Evolutionary conservation across 2,888 invertebrate genomes (phyloP).

Genomic region (Torymus texanus): DNA sequence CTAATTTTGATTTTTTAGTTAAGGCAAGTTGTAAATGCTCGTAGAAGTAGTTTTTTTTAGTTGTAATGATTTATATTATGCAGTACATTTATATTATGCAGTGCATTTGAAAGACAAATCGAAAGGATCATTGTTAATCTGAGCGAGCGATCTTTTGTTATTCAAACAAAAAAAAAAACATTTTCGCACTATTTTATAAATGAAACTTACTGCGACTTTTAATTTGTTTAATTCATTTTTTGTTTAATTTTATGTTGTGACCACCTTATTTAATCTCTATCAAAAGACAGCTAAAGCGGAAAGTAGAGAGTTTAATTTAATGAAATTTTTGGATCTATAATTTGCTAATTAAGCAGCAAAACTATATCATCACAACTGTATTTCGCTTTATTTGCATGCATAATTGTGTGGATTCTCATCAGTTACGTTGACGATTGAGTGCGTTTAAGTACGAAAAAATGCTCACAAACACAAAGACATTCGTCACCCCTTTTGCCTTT

Average conservation of each 20-base stretch:
- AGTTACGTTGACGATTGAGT: slow-evolving; percentile 16
- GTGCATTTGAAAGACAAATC: slow-evolving; percentile 26
- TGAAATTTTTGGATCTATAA: too few species aligned
- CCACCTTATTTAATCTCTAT: too few species aligned
- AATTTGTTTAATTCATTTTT: too few species aligned
- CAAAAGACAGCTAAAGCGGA: too few species aligned
- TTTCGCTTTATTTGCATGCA: not conserved
- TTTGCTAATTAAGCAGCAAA: too few species aligned
- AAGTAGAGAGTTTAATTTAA: too few species aligned
- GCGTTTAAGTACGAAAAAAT: slow-evolving; percentile 10
- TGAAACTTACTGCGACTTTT: too few species aligned
- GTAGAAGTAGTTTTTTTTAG: slow-evolving; percentile 3
- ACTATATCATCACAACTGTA: not conserved
- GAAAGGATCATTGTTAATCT: slow-evolving; percentile 18
- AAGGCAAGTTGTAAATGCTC: slow-evolving; percentile 27
- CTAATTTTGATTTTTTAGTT: slow-evolving; percentile 22
- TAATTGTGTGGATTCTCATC: not conserved
- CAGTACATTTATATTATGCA: not conserved
- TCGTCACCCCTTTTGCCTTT: slow-evolving; percentile 32
- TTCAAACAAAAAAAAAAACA: slow-evolving; percentile 1
- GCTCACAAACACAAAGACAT: slow-evolving; percentile 30
- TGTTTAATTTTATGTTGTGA: too few species aligned
- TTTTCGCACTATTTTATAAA: too few species aligned
- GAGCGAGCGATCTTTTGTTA: slow-evolving; percentile 16
- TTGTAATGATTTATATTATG: not conserved